A percentile compares a stretch with the other conserved stretches of the same genome.
These are phyloP conservation scores for Remorina albescens DNA, from an alignment of 2,797 vertebrate species.

Conservation along the genomic window DNA sequence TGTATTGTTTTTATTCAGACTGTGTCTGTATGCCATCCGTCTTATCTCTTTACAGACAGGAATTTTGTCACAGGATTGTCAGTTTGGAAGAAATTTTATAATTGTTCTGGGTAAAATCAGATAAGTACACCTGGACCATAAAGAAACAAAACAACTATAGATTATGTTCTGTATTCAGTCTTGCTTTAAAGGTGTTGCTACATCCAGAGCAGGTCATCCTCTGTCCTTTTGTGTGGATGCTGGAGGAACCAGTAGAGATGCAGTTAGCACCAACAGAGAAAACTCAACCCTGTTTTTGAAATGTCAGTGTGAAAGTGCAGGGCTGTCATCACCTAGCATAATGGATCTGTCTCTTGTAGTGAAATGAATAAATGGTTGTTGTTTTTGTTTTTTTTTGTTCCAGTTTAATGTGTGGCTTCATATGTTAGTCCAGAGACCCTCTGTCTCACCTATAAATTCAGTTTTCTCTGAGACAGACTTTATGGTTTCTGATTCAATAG, in stretches of 20 bases:
- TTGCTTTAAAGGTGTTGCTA: constrained; percentile 12
- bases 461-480: constrained; percentile 39
- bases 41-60: constrained; percentile 46
- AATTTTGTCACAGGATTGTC: constrained; percentile 41
- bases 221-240: constrained; percentile 13
- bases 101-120: constrained; percentile 40
- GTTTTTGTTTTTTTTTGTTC: constrained; percentile 63
- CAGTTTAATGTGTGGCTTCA: constrained; percentile 42
- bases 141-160: constrained; percentile 19
- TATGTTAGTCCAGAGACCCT: constrained; percentile 10
- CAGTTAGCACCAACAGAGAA: too few relatives aligned
- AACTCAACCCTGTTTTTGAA: too few relatives aligned
- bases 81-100: constrained; percentile 41
- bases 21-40: constrained; percentile 65
- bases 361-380: constrained; percentile 74
- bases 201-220: neutral
- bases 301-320: too few relatives aligned
- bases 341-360: constrained; percentile 41
- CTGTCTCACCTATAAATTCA: constrained; percentile 31
- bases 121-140: constrained; percentile 51
- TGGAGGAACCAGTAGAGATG: too few relatives aligned
- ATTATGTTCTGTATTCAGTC: constrained; percentile 9
- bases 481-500: constrained; percentile 13
- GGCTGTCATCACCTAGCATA: constrained; percentile 37
- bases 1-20: constrained; percentile 66